Base-by-base conservation (phyloP, 2,797 vertebrate genomes). In the Semaprochilodus insignis region DNA sequence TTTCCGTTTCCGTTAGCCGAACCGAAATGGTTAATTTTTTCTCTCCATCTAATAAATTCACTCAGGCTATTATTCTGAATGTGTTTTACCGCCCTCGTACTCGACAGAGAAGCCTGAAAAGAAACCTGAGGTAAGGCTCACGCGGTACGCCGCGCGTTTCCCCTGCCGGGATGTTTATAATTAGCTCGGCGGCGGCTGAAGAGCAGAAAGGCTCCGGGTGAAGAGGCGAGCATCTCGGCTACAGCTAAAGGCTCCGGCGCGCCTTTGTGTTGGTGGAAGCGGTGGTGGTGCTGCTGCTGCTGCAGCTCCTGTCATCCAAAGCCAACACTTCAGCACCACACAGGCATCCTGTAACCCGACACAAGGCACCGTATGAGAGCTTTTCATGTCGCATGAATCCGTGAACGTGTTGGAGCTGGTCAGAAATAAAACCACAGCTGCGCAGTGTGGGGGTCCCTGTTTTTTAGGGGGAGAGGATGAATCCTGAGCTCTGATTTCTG, bases 1-100 rank as follows among this genome's bases (percentile, higher is more conserved):
- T 85, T 89, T 89, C 88, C 86, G 86, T 34, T 86, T 87, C 81
- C 86, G 84, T n/a, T 80, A 16, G 19, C 27, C 27, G 66, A 40
- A 74, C 19, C 31, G 21, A 62, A 85, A 83, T 82, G 86, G 88
- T 87, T 87, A 87, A 86, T 72, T 84, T 86, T 86, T 52, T 79
- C 34, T 60, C 74, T 52, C 31, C 60, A 25, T 40, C 74, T 77
- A 87, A 88, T 88, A 86, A 88, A 86, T 88, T 40, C 75, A 87
- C 44, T 81, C 82, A 57, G 82, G 44, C 34, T 81, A 13, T 69
- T 69, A 34, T 78, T 75, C 74, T 63, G 75, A 87, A 85, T 81
- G 85, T 77, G 77, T 87, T 76, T 75, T 66, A 54, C n/a, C 60
- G 52, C 52, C 66, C 81, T 74, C 63, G 52, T 57, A 79, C 76